Evolutionary conservation across 2,888 invertebrate genomes (phyloP), one percentile per base, ranked within the genome.

Genomic region (Trachelus troglodyta): DNA sequence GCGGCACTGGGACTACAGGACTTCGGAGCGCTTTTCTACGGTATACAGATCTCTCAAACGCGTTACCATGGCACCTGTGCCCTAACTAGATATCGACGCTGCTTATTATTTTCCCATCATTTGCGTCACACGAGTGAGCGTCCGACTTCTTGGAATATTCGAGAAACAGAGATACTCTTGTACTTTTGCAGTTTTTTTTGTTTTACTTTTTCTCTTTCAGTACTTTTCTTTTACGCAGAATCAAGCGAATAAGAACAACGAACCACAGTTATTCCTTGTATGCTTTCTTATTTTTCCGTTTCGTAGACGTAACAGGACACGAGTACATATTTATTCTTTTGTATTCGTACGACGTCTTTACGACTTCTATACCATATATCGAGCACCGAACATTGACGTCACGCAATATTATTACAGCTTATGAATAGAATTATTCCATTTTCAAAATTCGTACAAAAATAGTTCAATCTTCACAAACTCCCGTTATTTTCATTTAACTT

Each of bases 201-300:
- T 77, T 69, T 56, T 79, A 34, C 71, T 1, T 37, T 37, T 69
- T 34, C 76, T 75, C 77, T 77, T 77, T 76, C 82, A 77, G 73
- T 76, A 76, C 37, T 74, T n/a, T 74, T 74, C 31, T 69, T 74
- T 75, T 68, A 37, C 56, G 9, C 23, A 9, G 23, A 23, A 56
- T 23, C 23, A 56, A 9, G 23, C 56, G 56, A 56, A 15, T 23
- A 75, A 76, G 74, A 81, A 81, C 30, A 69, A 12, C 23, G 34
- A 69, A 56, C 56, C 4, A 23, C 9, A 23, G 23, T 56, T 56
- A 56, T 23, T 23, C 9, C 56, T 23, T 31, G 37, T 56, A 34
- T n/a, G n/a, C 56, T 69, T 3, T 69, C 40, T 80, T 74, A 79
- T 80, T 82, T 83, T 81, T 81, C 69, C 23, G 9, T 56, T 23